These are phyloP conservation scores for Ornithoptera priamus DNA, from an alignment of 2,888 invertebrate species.

Conservation along the genomic window DNA sequence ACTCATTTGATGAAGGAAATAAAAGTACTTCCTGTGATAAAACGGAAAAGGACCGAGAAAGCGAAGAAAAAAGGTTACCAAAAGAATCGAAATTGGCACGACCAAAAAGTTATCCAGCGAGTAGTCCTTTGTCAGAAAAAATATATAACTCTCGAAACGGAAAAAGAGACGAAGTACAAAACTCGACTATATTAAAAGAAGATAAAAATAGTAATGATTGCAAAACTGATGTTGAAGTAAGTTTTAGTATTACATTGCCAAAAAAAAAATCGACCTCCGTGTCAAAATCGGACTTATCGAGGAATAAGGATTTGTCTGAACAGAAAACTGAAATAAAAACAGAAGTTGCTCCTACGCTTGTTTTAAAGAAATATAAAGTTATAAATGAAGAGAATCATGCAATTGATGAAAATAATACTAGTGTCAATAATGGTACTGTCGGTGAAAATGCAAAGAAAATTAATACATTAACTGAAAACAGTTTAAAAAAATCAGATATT, in stretches of 20 bases:
- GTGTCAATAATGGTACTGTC: conserved; percentile 44
- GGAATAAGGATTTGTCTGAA: conserved; percentile 40
- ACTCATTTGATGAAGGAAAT: conserved; percentile 54
- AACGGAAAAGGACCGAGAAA: conserved; percentile 45
- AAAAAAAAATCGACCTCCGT: conserved; percentile 50
- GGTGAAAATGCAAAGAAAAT: conserved; percentile 47
- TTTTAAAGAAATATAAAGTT: conserved; percentile 65
- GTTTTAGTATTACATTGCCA: conserved; percentile 71
- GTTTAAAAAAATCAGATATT: conserved; percentile 50
- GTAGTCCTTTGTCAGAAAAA: conserved; percentile 70
- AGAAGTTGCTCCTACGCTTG: conserved; percentile 43
- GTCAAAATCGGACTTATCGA: conserved; percentile 44
- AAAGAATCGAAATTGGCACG: conserved; percentile 74
- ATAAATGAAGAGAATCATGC: conserved; percentile 46
- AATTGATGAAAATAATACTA: conserved; percentile 40
- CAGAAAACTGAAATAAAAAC: conserved; percentile 36
- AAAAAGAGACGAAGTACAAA: conserved; percentile 52
- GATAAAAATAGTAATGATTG: conserved; percentile 41
- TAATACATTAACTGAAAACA: conserved; percentile 48
- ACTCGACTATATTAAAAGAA: conserved; percentile 44
- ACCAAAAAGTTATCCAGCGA: conserved; percentile 82
- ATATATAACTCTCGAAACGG: conserved; percentile 50
- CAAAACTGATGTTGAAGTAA: conserved; percentile 69
- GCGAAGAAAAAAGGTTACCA: conserved; percentile 45
- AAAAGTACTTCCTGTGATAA: conserved; percentile 43